Base-by-base conservation (phyloP, 2,888 invertebrate species). In the Lissonota sp. region DNA sequence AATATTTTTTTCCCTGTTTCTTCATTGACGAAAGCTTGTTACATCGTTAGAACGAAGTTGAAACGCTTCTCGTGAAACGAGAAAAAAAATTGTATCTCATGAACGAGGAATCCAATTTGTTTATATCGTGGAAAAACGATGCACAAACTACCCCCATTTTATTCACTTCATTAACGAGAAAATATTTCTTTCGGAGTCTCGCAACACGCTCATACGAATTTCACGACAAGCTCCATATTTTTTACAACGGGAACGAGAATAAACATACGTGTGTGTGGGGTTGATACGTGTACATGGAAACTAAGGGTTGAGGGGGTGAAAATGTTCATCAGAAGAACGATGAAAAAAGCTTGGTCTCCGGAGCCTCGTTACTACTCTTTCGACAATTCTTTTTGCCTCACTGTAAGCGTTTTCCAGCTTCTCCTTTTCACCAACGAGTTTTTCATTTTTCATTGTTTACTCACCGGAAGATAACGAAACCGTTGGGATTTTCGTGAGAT, bases 331-430 rank as follows among this genome's bases (percentile, higher is more conserved):
- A 57, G 44, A 26, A 26, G 26, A 26, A 40, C 39, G 66, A 40
- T 53, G 67, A 53, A 14, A 12, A 64, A 51, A 70, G 44, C 57
- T 57, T 57, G 40, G 49, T 67, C 53, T 57, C 63, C 39, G 62
- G 72, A 72, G 49, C 69, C 80, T 80, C 73, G 73, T 80, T 80
- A 80, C 63, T 67, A 51, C 69, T 57, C 62, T 80, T 80, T 72
- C 72, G 72, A 80, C 67, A 69, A 80, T 80, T 76, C 62, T 44
- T 49, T 40, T 26, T 42, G 8, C 44, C 49, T 44, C 46, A 46
- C 39, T 46, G 14, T 40, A 3, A 46, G 6, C n/a, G 16, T 12
- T 72, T 44, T 55, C 26, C 6, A 7, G 67, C 53, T 64, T 44
- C 39, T 10, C 51, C 58, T 46, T 16, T 8, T 46, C 14, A 46